A percentile compares a stretch with the other conserved stretches of the same genome.
phyloP scores from a whole-genome alignment of 2,888 invertebrate species.

The Cynaeus angustus region DNA sequence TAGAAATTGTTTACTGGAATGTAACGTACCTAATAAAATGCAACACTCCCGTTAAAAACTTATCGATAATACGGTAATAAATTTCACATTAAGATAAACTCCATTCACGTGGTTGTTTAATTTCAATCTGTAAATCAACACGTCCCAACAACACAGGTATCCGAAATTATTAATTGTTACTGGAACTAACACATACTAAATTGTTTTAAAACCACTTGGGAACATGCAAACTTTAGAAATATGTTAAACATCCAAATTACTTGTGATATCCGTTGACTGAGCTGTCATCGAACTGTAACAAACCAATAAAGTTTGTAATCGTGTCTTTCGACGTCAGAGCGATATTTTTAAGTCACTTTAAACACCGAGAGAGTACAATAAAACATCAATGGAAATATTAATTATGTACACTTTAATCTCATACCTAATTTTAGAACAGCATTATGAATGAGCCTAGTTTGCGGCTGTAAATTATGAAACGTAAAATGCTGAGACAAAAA shows the following conservation, averaged over 20 bases:
- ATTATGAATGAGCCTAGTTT: background rate
- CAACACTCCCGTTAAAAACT: no score
- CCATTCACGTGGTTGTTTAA: no score
- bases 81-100: no score
- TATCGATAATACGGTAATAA: no score
- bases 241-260: constrained; percentile 28
- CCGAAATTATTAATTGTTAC: background rate
- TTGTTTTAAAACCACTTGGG: constrained; percentile 21
- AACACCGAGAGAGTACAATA: background rate
- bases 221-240: constrained; percentile 34
- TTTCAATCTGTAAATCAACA: no score
- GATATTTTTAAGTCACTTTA: constrained; percentile 12
- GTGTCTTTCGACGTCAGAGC: constrained; percentile 20
- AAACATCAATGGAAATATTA: constrained; percentile 19
- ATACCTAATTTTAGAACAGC: constrained; percentile 1
- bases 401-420: constrained; percentile 14
- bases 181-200: constrained; percentile 11
- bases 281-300: constrained; percentile 18
- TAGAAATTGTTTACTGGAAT: no score
- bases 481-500: no score
- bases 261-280: constrained; percentile 29
- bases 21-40: no score
- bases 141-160: no score
- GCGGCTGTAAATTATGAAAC: no score
- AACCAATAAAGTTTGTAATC: constrained; percentile 29